phyloP scores from a whole-genome alignment of 53 echinoderm and acorn worm species.

The Paelopatides confundens region DNA sequence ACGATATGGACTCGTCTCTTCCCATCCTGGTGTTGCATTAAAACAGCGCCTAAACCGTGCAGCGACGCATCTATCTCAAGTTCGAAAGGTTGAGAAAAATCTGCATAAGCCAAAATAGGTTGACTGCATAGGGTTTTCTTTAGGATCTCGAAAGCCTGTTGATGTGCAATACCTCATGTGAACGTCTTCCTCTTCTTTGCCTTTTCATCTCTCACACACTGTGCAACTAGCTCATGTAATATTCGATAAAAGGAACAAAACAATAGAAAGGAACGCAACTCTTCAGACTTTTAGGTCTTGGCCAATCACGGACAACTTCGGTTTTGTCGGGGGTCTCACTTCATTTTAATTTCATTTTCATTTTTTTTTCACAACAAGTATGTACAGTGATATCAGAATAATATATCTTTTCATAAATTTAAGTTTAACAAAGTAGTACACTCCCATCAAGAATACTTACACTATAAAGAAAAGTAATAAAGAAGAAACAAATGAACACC shows the following conservation, averaged over 20 bases:
- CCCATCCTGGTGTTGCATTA: slow-evolving; percentile 55
- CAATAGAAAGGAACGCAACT: slow-evolving; percentile 17
- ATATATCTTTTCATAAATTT: no score
- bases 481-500: no score
- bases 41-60: slow-evolving; percentile 62
- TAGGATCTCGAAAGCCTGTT: slow-evolving; percentile 15
- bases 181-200: not conserved
- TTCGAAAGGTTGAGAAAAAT: slow-evolving; percentile 39
- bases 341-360: no score
- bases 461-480: no score
- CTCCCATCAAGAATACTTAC: no score
- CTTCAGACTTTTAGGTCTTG: not conserved
- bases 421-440: no score
- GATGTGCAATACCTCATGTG: slow-evolving; percentile 5
- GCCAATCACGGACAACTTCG: slow-evolving; percentile 4
- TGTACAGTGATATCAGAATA: no score
- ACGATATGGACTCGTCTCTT: not conserved
- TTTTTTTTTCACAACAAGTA: no score
- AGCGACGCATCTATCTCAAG: slow-evolving; percentile 63
- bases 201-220: not conserved
- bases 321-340: not conserved
- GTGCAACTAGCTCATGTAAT: slow-evolving; percentile 14
- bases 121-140: not conserved
- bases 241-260: slow-evolving; percentile 42
- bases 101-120: not conserved